Percentiles rank a stretch among this genome's conserved stretches.
These are phyloP conservation scores for Gambusia affinis DNA, from an alignment of 2,113 vertebrate genomes.

Conservation along the genomic window DNA sequence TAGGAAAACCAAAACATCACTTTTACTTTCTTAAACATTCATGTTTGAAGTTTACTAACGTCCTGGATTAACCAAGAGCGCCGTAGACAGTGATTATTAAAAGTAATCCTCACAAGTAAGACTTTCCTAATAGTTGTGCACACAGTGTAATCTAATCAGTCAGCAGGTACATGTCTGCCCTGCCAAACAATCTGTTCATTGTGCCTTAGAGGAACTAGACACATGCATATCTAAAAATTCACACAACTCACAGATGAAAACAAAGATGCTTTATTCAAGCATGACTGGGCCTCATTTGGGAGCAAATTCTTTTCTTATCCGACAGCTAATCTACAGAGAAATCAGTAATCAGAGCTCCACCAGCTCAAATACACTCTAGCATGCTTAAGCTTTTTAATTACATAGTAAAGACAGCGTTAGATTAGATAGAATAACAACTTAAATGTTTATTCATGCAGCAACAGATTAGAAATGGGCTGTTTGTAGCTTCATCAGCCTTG, in stretches of 20 bases:
- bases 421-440: not conserved
- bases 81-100: too few species aligned
- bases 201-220: not conserved
- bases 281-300: slow-evolving; percentile 22
- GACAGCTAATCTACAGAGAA: slow-evolving; percentile 27
- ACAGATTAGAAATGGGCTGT: slow-evolving; percentile 5
- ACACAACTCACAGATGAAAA: slow-evolving; percentile 8
- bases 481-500: not conserved
- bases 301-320: slow-evolving; percentile 35
- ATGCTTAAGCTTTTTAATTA: slow-evolving; percentile 34
- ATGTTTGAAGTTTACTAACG: too few species aligned
- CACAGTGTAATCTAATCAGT: not conserved
- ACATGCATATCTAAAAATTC: slow-evolving; percentile 12
- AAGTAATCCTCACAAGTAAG: too few species aligned
- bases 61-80: too few species aligned
- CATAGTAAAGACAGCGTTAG: slow-evolving; percentile 23
- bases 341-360: slow-evolving; percentile 20
- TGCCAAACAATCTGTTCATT: slow-evolving; percentile 35
- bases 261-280: slow-evolving; percentile 13
- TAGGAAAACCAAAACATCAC: too few species aligned
- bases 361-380: slow-evolving; percentile 23
- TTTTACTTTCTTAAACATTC: too few species aligned
- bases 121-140: too few species aligned
- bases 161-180: slow-evolving; percentile 2
- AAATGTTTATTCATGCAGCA: slow-evolving; percentile 12